A percentile compares a stretch with the other conserved stretches of the same genome.
These are phyloP conservation scores for Steinernema hermaphroditum DNA, from an alignment of 2,888 invertebrate genomes.

Conservation along the genomic window DNA sequence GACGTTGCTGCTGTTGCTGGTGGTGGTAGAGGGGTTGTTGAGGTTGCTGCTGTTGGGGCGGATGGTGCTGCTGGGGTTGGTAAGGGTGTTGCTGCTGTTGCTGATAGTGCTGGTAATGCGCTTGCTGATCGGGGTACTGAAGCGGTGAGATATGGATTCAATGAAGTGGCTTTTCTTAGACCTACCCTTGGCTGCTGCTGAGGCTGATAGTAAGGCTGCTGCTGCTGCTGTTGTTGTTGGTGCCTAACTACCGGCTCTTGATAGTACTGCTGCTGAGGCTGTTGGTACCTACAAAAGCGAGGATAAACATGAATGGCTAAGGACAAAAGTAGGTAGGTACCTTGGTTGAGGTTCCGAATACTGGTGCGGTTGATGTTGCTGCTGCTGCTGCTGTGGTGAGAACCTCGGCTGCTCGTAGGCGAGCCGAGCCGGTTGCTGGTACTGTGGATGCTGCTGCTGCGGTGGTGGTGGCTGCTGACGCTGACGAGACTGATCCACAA, in stretches of 20 bases:
- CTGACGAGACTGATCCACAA: constrained; percentile 37
- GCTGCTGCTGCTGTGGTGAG: constrained; percentile 35
- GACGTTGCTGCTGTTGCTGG: constrained; percentile 42
- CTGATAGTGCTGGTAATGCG: constrained; percentile 36
- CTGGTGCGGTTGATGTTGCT: constrained; percentile 24
- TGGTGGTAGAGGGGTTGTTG: constrained; percentile 37
- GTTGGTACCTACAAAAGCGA: neutral
- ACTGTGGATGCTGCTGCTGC: constrained; percentile 42
- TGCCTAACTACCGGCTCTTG: constrained; percentile 22
- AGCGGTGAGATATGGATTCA: neutral
- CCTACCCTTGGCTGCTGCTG: constrained; percentile 2
- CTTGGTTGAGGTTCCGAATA: constrained; percentile 17
- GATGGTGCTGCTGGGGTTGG: constrained; percentile 5
- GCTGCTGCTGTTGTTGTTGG: constrained; percentile 23
- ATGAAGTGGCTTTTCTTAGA: neutral
- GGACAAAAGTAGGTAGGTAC: neutral
- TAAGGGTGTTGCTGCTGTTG: constrained; percentile 33
- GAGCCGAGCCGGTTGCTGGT: constrained; percentile 44
- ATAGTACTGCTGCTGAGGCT: constrained; percentile 29
- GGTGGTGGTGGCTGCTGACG: constrained; percentile 44
- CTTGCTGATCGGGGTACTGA: constrained; percentile 5
- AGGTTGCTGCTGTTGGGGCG: constrained; percentile 31
- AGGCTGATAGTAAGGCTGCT: constrained; percentile 34
- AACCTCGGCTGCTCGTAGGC: constrained; percentile 44
- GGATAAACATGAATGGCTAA: neutral